Evolutionary conservation across 2,888 invertebrate genomes (phyloP), one percentile per base, ranked within the genome.

Genomic region (Apamea epomidion): DNA sequence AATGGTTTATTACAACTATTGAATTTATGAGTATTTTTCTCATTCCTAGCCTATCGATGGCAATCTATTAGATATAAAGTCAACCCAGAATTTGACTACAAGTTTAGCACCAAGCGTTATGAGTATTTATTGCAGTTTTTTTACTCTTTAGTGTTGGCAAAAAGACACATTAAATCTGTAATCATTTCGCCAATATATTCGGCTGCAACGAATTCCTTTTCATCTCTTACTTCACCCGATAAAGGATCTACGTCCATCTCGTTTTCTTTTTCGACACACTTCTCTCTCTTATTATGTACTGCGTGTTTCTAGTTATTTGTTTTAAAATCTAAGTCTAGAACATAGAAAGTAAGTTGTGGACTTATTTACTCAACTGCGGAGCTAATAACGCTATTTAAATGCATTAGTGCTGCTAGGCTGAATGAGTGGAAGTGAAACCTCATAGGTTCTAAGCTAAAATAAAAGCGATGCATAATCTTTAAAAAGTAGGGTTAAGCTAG

Each of bases 301-400:
- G 29, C 18, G 65, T 62, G 72, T 74, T 74, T 64, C 64, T 68
- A 76, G 45, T 29, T 64, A 64, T 77, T 87, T 73, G 45, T 73
- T 76, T 70, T 70, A 42, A 77, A 80, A 71, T 64, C 29, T 32
- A 51, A 67, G 60, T 77, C 65, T 69, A 77, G 74, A 73, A 68
- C 29, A 65, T 87, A 75, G 82, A 87, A 78, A 82, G 86, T 72
- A 62, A 62, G 14, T 16, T 4, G 54, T 4, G 25, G 58, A 72
- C 37, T 78, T 82, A 78, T 80, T 74, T 76, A 16, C 65, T 75
- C 25, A 42, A 72, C 25, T 54, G n/a, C 76, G 64, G 65, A 70
- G 64, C 25, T 80, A 80, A 80, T 82, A 68, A 70, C 58, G 25
- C 79, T 75, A 84, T 89, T 84, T 77, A 89, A 82, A 89, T 82